Evolutionary conservation across 2,888 invertebrate species (phyloP).

Genomic region (Agriopis aurantiaria): DNA sequence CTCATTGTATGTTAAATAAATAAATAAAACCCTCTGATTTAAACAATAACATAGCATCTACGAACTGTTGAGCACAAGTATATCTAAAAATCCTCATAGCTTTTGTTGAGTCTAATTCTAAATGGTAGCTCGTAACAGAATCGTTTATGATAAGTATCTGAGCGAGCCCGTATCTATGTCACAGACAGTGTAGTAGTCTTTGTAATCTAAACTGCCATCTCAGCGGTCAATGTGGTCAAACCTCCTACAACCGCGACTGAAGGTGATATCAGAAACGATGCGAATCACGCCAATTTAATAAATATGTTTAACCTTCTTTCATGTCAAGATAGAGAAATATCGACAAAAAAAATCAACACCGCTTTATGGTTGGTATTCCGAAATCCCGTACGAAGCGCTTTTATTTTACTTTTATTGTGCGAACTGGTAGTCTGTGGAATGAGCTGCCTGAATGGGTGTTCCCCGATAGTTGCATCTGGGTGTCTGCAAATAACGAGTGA

Average conservation of each 20-base stretch:
- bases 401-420: too few relatives aligned
- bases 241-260: constrained; percentile 9
- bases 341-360: too few relatives aligned
- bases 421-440: too few relatives aligned
- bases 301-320: background rate
- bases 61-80: background rate
- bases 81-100: background rate
- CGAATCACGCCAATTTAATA: background rate
- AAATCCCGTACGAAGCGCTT: too few relatives aligned
- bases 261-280: constrained; percentile 7
- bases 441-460: too few relatives aligned
- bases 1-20: too few relatives aligned
- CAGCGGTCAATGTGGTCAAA: constrained; percentile 18
- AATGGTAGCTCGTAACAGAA: constrained; percentile 4
- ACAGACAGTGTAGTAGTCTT: background rate
- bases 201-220: constrained; percentile 13
- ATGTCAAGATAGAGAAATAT: background rate
- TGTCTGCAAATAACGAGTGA: too few relatives aligned
- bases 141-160: constrained; percentile 12
- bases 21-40: too few relatives aligned
- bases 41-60: background rate
- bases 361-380: too few relatives aligned
- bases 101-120: background rate
- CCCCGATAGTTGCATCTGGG: too few relatives aligned
- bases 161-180: background rate